Evolutionary conservation across 2,113 vertebrate species (phyloP), one percentile per base, ranked within the genome.

Genomic region (Laticauda colubrina): DNA sequence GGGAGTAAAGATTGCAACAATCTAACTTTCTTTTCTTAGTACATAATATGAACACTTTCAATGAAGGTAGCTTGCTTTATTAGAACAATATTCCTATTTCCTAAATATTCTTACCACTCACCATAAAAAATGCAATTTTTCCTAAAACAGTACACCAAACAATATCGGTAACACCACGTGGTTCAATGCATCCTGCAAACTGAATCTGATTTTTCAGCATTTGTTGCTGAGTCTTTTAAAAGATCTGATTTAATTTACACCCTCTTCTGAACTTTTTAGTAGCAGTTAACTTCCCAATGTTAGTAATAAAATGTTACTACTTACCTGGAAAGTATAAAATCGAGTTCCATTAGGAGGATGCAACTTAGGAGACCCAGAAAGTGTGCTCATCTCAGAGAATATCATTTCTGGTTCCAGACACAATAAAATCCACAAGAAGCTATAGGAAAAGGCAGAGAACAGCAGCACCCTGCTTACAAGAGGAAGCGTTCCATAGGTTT

Each of bases 291-390:
- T 95, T 94, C 85, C 18, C 94, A 61, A 93, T 92, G 92, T 85
- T 92, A 93, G 89, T 94, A 93, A 96, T 95, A 94, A 89, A 96
- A 97, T 1, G 12, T 69, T 69, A 94, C 93, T 94, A 97, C 99
- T 98, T 99, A 98, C 99, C 99, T 99, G 99, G 95, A 99, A 99
- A 93, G 99, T 99, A 96, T 99, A 99, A 97, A 99, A 99, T 94
- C 99, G 97, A 75, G 99, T 99, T 96, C 99, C 99, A 95, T 99
- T 99, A 93, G 99, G 99, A 93, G 98, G 99, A 96, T 99, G 98
- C 95, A 99, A 98, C 98, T 99, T 99, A 89, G 98, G 98, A 97
- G 99, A 99, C 97, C 98, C 98, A 97, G 98, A 98, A 97, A 98
- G 98, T 97, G 98, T 97, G 95, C 97, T 99, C 99, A 99, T 99